Percentiles rank a stretch among this genome's conserved stretches.
phyloP scores from a whole-genome alignment of 2,113 vertebrate species.

The Halichoerus grypus region DNA sequence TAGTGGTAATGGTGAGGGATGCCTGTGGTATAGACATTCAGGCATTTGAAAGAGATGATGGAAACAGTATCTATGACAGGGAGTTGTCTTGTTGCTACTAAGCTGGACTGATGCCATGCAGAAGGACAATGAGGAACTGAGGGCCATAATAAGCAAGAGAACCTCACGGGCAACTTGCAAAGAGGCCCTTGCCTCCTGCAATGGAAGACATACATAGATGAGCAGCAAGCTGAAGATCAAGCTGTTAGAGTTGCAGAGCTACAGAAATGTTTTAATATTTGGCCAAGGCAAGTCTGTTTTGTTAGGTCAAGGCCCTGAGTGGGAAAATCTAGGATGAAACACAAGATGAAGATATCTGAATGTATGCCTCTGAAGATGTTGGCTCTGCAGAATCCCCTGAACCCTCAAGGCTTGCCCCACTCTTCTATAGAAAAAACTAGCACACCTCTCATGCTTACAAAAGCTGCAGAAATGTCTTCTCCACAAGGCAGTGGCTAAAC shows the following conservation, averaged over 20 bases:
- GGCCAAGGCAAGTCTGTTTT: background rate
- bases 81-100: background rate
- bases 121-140: background rate
- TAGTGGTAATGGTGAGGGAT: background rate
- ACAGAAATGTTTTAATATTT: background rate
- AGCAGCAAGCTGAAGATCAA: background rate
- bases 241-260: background rate
- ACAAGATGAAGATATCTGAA: background rate
- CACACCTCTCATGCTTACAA: background rate
- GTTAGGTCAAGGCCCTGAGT: background rate
- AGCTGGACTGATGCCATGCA: background rate
- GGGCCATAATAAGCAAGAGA: background rate
- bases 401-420: background rate
- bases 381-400: background rate
- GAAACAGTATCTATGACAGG: background rate
- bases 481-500: background rate
- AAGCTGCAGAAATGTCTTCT: background rate
- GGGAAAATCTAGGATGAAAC: background rate
- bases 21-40: background rate
- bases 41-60: background rate
- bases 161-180: background rate
- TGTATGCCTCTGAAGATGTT: background rate
- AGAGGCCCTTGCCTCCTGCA: background rate
- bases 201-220: background rate
- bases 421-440: background rate